These are phyloP conservation scores for Andrena dorsata DNA, from an alignment of 2,888 invertebrate species.

Conservation along the genomic window DNA sequence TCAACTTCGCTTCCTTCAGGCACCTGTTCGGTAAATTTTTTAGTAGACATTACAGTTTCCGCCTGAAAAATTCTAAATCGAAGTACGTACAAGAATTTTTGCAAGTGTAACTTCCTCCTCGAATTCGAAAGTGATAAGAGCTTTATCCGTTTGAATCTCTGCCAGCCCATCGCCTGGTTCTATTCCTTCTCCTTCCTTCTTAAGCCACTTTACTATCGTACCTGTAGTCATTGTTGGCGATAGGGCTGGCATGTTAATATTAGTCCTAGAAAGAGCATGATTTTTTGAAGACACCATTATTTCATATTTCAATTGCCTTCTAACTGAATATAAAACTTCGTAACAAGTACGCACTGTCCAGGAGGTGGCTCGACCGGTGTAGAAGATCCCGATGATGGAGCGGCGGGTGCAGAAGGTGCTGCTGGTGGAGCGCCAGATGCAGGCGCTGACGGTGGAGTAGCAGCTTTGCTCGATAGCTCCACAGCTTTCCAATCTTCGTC, in stretches of 20 bases:
- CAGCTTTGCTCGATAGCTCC: slow-evolving; percentile 78
- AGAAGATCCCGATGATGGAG: slow-evolving; percentile 40
- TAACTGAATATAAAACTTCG: not conserved
- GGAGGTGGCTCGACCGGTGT: slow-evolving; percentile 70
- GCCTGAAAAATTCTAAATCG: not conserved
- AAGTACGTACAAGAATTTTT: slow-evolving; percentile 86
- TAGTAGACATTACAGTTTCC: not conserved
- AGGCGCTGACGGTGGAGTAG: slow-evolving; percentile 36
- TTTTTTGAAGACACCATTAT: not conserved
- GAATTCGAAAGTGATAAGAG: slow-evolving; percentile 87
- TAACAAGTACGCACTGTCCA: slow-evolving; percentile 78
- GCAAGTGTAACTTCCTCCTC: slow-evolving; percentile 88
- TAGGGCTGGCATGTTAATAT: slow-evolving; percentile 87
- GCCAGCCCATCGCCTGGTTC: slow-evolving; percentile 88
- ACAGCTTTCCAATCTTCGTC: slow-evolving; percentile 88
- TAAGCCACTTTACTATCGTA: slow-evolving; percentile 87
- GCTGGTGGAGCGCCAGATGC: slow-evolving; percentile 20
- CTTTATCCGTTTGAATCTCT: slow-evolving; percentile 89
- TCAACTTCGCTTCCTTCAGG: slow-evolving; percentile 86
- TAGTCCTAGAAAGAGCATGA: slow-evolving; percentile 73
- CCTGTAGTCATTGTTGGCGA: slow-evolving; percentile 89
- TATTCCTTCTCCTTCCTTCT: slow-evolving; percentile 87
- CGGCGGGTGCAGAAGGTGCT: slow-evolving; percentile 23
- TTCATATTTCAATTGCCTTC: not conserved
- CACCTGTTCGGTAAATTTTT: slow-evolving; percentile 76